Evolutionary conservation across 2,797 vertebrate species (phyloP), one percentile per base, ranked within the genome.

Genomic region (Poeciliopsis paucimaculata): DNA sequence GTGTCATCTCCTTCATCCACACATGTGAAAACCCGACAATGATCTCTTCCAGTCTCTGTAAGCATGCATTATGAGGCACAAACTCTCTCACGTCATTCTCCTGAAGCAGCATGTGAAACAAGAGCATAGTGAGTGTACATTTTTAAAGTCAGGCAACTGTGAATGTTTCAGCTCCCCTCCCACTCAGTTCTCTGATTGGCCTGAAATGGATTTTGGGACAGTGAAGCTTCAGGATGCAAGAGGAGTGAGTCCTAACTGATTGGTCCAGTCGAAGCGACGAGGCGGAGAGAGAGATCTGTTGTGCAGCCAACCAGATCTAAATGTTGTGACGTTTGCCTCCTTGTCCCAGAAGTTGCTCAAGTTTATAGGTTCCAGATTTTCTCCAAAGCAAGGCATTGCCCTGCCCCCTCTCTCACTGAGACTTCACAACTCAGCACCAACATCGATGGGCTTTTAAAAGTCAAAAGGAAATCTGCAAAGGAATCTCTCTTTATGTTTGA

Each of bases 311-410:
- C 92, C 93, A 85, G 82, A 86, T 82, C 75, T 55, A 94, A 93
- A 89, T 79, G 91, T 88, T 90, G 87, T 95, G 95, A 95, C 95
- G 94, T 96, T 94, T 85, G 85, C 34, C 34, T 90, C 81, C 95
- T 95, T 90, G 85, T 92, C 88, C 80, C 85, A 91, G 91, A 96
- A 95, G 95, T 95, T 94, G 95, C 92, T 94, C 91, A 92, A 96
- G 95, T 96, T 97, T 97, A 98, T 98, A 94, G 96, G 95, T 97
- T 98, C 97, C 97, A 98, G 97, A 98, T 97, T 97, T 97, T 94
- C 86, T 92, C 87, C 83, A 78, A 92, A 93, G 93, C 83, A 76
- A 92, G 88, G 82, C 60, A 55, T 76, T 86, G 88, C 91, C 90
- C 88, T 86, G 90, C 87, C 89, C 88, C 87, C 85, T 83, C 79